These are phyloP conservation scores for Leptinotarsa texana DNA, from an alignment of 1,140 invertebrate species.

Conservation along the genomic window DNA sequence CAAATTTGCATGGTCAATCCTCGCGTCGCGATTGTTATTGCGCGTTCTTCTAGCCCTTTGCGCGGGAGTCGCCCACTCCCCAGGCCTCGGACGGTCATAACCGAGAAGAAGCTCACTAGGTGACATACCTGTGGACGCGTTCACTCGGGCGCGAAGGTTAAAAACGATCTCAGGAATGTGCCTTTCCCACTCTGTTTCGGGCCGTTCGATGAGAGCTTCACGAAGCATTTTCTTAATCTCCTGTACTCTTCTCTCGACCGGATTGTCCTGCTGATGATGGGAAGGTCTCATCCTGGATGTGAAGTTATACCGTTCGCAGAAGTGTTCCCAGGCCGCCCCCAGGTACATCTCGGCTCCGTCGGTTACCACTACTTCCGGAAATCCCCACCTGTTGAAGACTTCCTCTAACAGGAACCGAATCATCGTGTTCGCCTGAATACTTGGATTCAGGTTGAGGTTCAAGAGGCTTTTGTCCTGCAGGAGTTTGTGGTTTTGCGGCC, in stretches of 20 bases:
- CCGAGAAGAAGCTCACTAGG: not conserved
- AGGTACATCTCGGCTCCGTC: too few species aligned
- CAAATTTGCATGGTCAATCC: not conserved
- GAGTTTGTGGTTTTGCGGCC: too few species aligned
- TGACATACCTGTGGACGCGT: not conserved
- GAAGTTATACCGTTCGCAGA: not conserved
- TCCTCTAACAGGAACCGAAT: too few species aligned
- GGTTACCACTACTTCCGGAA: too few species aligned
- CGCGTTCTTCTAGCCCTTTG: not conserved
- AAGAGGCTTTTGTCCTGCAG: too few species aligned
- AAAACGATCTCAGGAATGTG: not conserved
- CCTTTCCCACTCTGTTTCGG: not conserved
- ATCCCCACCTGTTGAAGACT: too few species aligned
- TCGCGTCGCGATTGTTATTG: rapidly evolving
- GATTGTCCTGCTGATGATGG: conserved; percentile 19
- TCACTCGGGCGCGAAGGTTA: not conserved
- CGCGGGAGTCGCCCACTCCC: not conserved
- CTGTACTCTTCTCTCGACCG: conserved; percentile 7
- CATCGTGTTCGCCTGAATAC: too few species aligned
- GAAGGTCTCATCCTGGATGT: not conserved
- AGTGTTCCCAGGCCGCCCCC: not conserved
- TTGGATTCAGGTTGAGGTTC: too few species aligned
- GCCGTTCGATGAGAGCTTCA: not conserved
- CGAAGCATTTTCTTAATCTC: not conserved
- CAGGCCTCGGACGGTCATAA: not conserved